These are phyloP conservation scores for Otolemur garnettii DNA, from an alignment of 2,113 vertebrate genomes.

Conservation along the genomic window DNA sequence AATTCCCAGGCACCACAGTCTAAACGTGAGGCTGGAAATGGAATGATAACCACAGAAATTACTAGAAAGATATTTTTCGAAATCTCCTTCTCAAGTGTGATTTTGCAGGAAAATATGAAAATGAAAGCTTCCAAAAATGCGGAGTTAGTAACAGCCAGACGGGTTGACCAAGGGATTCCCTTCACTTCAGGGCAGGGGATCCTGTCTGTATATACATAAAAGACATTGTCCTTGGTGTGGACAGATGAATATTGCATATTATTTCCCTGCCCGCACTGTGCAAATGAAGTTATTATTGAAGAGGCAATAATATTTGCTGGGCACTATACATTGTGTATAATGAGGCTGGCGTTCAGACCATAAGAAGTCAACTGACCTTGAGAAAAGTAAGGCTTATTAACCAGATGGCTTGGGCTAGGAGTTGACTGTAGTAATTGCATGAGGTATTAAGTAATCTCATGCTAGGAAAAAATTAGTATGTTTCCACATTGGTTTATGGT, in stretches of 20 bases:
- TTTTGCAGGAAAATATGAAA: background rate
- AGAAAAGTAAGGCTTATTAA: background rate
- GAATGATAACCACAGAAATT: background rate
- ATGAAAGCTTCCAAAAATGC: background rate
- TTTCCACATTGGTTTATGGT: background rate
- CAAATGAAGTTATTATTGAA: background rate
- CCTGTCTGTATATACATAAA: background rate
- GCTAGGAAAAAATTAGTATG: background rate
- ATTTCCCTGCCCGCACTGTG: background rate
- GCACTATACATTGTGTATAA: background rate
- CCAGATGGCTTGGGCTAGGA: background rate
- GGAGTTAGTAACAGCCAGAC: background rate
- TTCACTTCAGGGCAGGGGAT: background rate
- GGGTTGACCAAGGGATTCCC: background rate
- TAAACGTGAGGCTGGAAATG: background rate
- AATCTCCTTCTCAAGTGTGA: background rate
- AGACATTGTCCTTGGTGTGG: background rate
- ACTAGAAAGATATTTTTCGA: background rate
- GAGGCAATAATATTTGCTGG: background rate
- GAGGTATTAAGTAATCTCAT: background rate
- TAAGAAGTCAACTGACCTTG: background rate
- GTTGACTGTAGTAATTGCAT: background rate
- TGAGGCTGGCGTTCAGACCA: fast-evolving
- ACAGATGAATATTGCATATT: background rate
- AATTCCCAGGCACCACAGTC: background rate